Percentiles rank a stretch among this genome's conserved stretches.
Conservation (phyloP, 2,888 invertebrate genomes). For the Nematopogon swammerdamellus region DNA sequence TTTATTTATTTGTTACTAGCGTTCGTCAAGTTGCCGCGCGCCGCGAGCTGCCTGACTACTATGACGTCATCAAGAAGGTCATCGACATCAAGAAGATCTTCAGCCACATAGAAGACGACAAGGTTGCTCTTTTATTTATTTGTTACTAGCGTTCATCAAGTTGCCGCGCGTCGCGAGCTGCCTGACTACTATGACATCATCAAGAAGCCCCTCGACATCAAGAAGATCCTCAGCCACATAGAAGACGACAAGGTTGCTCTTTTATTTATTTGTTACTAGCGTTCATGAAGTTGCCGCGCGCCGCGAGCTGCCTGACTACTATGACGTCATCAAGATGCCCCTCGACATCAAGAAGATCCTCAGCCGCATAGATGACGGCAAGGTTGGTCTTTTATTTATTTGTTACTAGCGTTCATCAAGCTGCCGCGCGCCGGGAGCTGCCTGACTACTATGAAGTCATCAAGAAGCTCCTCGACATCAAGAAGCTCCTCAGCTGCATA, state of each 20-base stretch:
- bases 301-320: slow-evolving; percentile 93
- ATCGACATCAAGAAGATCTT: no score
- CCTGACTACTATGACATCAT: slow-evolving; percentile 98
- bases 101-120: no score
- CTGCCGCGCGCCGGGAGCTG: slow-evolving; percentile 84
- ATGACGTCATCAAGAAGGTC: no score
- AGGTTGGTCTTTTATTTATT: slow-evolving; percentile 51
- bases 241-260: no score
- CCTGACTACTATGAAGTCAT: slow-evolving; percentile 98
- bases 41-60: no score
- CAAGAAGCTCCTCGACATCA: slow-evolving; percentile 92
- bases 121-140: slow-evolving; percentile 13
- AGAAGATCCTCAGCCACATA: no score
- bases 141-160: no score
- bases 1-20: slow-evolving; percentile 13
- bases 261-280: slow-evolving; percentile 32
- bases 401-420: slow-evolving; percentile 95
- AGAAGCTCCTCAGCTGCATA: slow-evolving; percentile 85
- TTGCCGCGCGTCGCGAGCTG: no score
- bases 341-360: slow-evolving; percentile 93
- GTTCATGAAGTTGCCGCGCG: slow-evolving; percentile 93
- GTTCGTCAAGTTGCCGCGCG: no score
- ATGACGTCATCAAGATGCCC: slow-evolving; percentile 94
- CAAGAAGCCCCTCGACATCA: no score
- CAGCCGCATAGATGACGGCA: slow-evolving; percentile 82